phyloP scores from a whole-genome alignment of 2,797 vertebrate species.

The Rachycentron canadum region DNA sequence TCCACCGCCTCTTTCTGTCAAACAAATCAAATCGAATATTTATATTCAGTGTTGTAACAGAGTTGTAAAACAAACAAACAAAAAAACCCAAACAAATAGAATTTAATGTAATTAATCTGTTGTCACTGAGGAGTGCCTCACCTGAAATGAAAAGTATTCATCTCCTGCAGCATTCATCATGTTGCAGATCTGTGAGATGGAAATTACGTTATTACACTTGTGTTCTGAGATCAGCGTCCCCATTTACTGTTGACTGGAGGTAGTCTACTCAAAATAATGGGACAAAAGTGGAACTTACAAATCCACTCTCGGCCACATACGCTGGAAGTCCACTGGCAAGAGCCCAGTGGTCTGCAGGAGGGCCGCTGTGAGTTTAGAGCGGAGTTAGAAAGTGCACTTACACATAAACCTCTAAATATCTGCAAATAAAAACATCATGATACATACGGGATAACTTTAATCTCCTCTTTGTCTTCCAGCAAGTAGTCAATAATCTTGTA shows the following conservation, averaged over 20 bases:
- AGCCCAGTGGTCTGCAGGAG: slow-evolving; percentile 93
- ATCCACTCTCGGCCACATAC: slow-evolving; percentile 95
- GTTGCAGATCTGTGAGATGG: slow-evolving; percentile 90
- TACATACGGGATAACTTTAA: slow-evolving; percentile 97
- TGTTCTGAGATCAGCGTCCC: background rate
- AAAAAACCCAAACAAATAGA: background rate
- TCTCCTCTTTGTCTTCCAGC: slow-evolving; percentile 94
- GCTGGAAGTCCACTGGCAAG: slow-evolving; percentile 91
- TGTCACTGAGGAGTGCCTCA: slow-evolving; percentile 54
- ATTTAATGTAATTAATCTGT: background rate
- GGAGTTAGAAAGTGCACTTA: slow-evolving; percentile 5
- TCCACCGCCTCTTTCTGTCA: slow-evolving; percentile 92
- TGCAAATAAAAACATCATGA: background rate
- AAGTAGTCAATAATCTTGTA: slow-evolving; percentile 97
- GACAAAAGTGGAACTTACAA: slow-evolving; percentile 86
- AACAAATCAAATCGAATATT: background rate
- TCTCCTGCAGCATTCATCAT: slow-evolving; percentile 93
- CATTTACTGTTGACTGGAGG: background rate
- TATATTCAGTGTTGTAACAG: no score
- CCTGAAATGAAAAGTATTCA: slow-evolving; percentile 94
- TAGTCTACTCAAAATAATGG: background rate
- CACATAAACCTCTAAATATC: background rate
- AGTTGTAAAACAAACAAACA: background rate
- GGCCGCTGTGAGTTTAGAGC: slow-evolving; percentile 81
- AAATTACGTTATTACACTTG: background rate